These are phyloP conservation scores for Ophonus ardosiacus DNA, from an alignment of 2,888 invertebrate genomes.

Conservation along the genomic window DNA sequence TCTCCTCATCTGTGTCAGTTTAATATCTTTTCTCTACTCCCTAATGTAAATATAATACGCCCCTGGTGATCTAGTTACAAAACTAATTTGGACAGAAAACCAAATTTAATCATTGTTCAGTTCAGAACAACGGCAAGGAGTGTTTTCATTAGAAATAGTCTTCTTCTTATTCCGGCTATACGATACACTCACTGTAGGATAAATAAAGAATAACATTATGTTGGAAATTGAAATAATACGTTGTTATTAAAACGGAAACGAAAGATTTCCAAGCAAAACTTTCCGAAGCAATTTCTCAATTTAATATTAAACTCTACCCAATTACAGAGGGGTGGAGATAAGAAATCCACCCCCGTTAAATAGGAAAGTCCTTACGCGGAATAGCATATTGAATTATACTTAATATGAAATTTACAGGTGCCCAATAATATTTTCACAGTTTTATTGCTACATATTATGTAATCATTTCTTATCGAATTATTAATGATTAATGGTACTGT, in stretches of 20 bases:
- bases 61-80: constrained; percentile 70
- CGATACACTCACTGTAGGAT: constrained; percentile 67
- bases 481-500: no score
- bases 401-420: no score
- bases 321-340: constrained; percentile 7
- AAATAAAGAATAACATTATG: constrained; percentile 74
- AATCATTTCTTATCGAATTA: no score
- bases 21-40: constrained; percentile 60
- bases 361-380: no score
- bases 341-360: neutral
- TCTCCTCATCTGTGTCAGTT: neutral
- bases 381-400: no score
- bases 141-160: constrained; percentile 74
- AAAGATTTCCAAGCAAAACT: constrained; percentile 24
- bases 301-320: constrained; percentile 62
- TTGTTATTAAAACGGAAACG: constrained; percentile 71
- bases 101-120: constrained; percentile 73
- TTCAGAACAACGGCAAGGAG: constrained; percentile 58
- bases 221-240: constrained; percentile 72
- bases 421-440: no score
- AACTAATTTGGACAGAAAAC: constrained; percentile 73
- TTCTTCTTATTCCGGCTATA: constrained; percentile 67
- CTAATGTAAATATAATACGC: constrained; percentile 66
- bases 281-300: constrained; percentile 54
- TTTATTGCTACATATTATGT: no score